Percentiles rank a stretch among this genome's conserved stretches.
Evolutionary conservation across 1,140 invertebrate genomes (phyloP).

Genomic region (Tribolium madens): DNA sequence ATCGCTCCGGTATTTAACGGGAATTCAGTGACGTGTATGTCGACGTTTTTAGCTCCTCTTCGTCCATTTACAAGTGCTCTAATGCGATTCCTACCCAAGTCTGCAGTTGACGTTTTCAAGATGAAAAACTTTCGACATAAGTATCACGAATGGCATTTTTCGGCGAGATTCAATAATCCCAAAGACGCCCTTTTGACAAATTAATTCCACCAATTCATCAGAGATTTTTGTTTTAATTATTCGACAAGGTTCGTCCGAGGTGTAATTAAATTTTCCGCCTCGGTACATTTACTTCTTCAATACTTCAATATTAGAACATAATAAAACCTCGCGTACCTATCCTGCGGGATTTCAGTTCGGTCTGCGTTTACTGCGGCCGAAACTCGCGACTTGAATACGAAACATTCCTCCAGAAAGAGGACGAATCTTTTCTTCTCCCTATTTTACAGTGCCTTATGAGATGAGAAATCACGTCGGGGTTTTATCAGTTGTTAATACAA

Average conservation of each 20-base stretch:
- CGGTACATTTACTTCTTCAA: slow-evolving; percentile 1
- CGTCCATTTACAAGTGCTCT: slow-evolving; percentile 38
- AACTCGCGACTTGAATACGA: slow-evolving; percentile 30
- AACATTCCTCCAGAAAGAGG: slow-evolving; percentile 16
- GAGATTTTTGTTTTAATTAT: slow-evolving; percentile 24
- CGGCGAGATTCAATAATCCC: slow-evolving; percentile 18
- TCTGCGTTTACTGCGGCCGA: slow-evolving; percentile 21
- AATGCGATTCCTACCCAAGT: slow-evolving; percentile 17
- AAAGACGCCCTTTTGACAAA: not conserved
- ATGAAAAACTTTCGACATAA: slow-evolving; percentile 27
- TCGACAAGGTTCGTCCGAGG: not conserved
- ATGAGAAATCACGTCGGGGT: slow-evolving; percentile 5
- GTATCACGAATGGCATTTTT: slow-evolving; percentile 20
- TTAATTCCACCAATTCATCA: not conserved
- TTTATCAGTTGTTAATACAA: slow-evolving; percentile 42
- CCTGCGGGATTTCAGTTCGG: slow-evolving; percentile 40
- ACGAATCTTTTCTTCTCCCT: slow-evolving; percentile 23
- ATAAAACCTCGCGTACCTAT: slow-evolving; percentile 39
- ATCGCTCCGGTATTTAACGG: not conserved
- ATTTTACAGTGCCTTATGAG: slow-evolving; percentile 1
- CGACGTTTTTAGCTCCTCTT: not conserved
- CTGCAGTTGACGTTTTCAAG: slow-evolving; percentile 43
- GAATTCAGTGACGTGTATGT: slow-evolving; percentile 8
- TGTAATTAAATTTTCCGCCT: slow-evolving; percentile 23
- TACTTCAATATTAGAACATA: slow-evolving; percentile 43